Conservation (phyloP, 2,113 vertebrate genomes). For the Parus major region DNA sequence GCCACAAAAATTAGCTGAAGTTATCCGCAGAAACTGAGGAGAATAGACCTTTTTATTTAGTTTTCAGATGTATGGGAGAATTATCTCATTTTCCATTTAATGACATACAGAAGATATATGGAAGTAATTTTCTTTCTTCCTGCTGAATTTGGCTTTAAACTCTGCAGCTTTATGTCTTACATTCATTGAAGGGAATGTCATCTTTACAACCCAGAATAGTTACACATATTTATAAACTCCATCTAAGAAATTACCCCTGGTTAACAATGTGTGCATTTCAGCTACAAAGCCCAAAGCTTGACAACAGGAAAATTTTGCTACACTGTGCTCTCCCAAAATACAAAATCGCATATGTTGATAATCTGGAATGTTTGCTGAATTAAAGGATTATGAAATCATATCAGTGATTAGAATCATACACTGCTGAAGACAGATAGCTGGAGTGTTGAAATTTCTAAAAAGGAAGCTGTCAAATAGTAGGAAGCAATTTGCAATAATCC, state of each 20-base stretch:
- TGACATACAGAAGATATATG: slow-evolving; percentile 62
- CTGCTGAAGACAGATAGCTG: slow-evolving; percentile 48
- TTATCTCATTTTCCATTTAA: slow-evolving; percentile 69
- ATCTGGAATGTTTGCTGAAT: slow-evolving; percentile 52
- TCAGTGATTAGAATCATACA: slow-evolving; percentile 45
- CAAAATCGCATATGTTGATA: neutral
- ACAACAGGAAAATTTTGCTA: neutral
- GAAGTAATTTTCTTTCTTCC: slow-evolving; percentile 66
- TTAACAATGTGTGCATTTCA: neutral
- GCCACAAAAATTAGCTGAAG: slow-evolving; percentile 49
- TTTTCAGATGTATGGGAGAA: slow-evolving; percentile 48
- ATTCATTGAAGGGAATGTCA: slow-evolving; percentile 29
- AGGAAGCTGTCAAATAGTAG: slow-evolving; percentile 58
- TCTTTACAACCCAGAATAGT: slow-evolving; percentile 17
- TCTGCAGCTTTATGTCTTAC: slow-evolving; percentile 29
- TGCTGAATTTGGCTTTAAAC: slow-evolving; percentile 62
- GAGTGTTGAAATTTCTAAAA: slow-evolving; percentile 57
- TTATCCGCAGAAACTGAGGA: slow-evolving; percentile 21
- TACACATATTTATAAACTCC: slow-evolving; percentile 30
- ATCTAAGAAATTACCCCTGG: slow-evolving; percentile 7
- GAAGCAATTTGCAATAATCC: slow-evolving; percentile 60
- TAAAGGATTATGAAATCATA: slow-evolving; percentile 54
- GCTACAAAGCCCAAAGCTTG: neutral
- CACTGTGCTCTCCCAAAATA: neutral
- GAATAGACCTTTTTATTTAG: slow-evolving; percentile 38